These are phyloP conservation scores for Tyria jacobaeae DNA, from an alignment of 2,888 invertebrate genomes.

Conservation along the genomic window DNA sequence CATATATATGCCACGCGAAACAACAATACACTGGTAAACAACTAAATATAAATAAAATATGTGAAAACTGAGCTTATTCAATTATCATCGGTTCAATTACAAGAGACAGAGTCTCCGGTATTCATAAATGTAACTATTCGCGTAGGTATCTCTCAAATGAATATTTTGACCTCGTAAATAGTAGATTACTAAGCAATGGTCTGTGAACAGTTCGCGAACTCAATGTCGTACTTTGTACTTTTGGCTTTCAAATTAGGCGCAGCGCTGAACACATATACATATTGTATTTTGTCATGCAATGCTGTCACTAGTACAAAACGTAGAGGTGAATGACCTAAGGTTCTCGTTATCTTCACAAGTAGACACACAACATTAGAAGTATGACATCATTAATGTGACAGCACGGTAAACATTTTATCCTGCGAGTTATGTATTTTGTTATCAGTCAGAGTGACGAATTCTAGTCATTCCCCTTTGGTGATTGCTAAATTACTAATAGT, in stretches of 20 bases:
- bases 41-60: no score
- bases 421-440: constrained; percentile 55
- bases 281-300: constrained; percentile 74
- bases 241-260: constrained; percentile 72
- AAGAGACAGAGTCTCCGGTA: background rate
- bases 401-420: constrained; percentile 64
- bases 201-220: constrained; percentile 60
- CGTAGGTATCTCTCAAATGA: constrained; percentile 45
- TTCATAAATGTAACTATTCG: constrained; percentile 15
- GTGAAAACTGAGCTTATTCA: constrained; percentile 2
- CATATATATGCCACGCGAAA: no score
- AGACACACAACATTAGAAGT: constrained; percentile 76
- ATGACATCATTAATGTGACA: constrained; percentile 79
- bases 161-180: constrained; percentile 61
- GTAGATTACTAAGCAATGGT: constrained; percentile 58
- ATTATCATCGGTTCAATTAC: background rate
- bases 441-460: constrained; percentile 53
- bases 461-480: constrained; percentile 35
- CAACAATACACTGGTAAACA: no score
- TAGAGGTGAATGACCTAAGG: constrained; percentile 73
- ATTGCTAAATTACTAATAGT: background rate
- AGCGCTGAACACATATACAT: constrained; percentile 63
- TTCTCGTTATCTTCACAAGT: constrained; percentile 74
- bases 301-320: constrained; percentile 63
- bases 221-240: constrained; percentile 62